A percentile compares a stretch with the other conserved stretches of the same genome.
Conservation (phyloP, 2,113 vertebrate genomes). For the Ascaphus truei region DNA sequence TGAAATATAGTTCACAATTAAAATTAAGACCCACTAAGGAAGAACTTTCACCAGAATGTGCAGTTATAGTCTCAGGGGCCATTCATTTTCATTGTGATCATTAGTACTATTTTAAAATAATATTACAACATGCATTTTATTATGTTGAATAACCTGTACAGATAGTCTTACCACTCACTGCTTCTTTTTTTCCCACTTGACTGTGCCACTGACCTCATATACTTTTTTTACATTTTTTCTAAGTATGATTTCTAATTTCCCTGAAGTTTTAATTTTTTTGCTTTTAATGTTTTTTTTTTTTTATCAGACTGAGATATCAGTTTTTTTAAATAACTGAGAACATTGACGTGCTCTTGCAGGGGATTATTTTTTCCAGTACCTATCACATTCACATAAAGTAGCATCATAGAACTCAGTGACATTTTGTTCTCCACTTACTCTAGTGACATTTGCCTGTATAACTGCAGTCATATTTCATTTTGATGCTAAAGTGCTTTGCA, state of each 20-base stretch:
- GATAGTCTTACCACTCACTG: too few species aligned
- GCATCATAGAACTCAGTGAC: neutral
- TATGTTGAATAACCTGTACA: too few species aligned
- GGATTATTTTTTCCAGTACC: slow-evolving; percentile 10
- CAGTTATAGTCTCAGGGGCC: too few species aligned
- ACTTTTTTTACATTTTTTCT: neutral
- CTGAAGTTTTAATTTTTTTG: neutral
- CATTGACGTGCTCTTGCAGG: neutral
- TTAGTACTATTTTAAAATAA: too few species aligned
- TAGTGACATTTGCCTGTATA: neutral
- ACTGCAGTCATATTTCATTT: slow-evolving; percentile 8
- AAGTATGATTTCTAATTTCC: neutral
- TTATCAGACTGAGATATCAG: neutral
- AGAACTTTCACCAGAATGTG: too few species aligned
- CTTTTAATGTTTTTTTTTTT: neutral
- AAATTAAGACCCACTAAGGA: too few species aligned
- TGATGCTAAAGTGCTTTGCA: neutral
- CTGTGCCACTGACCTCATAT: neutral
- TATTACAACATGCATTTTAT: too few species aligned
- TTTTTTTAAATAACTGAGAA: neutral
- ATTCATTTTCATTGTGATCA: too few species aligned
- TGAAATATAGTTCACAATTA: too few species aligned
- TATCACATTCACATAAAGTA: too few species aligned
- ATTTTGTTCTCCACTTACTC: slow-evolving; percentile 6
- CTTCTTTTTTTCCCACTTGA: neutral